Evolutionary conservation across 1,140 invertebrate genomes (phyloP).

Genomic region (Homarus americanus): DNA sequence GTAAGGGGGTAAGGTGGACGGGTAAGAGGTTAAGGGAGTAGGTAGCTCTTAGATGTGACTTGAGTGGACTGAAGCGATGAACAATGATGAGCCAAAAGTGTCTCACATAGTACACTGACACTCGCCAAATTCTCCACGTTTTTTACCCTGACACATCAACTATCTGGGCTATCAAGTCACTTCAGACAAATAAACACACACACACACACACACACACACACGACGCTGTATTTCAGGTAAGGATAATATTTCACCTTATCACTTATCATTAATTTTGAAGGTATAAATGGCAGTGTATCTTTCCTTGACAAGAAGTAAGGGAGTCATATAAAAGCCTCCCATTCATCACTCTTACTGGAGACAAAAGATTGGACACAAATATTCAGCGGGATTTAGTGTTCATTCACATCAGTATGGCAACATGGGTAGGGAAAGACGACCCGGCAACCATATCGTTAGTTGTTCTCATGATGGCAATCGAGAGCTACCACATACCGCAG

Average conservation of each 20-base stretch:
- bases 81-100: no score
- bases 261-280: not conserved
- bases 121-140: not conserved
- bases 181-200: no score
- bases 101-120: not conserved
- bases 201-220: no score
- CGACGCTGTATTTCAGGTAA: no score
- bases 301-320: no score
- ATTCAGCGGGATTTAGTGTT: not conserved
- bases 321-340: not conserved
- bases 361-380: not conserved
- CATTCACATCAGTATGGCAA: not conserved
- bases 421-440: no score
- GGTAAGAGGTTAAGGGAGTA: not conserved
- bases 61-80: not conserved
- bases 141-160: no score
- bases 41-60: not conserved
- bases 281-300: not conserved
- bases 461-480: no score
- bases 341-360: not conserved
- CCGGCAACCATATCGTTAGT: no score
- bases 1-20: not conserved
- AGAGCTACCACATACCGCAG: no score
- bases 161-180: no score
- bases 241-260: no score